Evolutionary conservation across 1,140 invertebrate species (phyloP).

Genomic region (Fopius arisanus): DNA sequence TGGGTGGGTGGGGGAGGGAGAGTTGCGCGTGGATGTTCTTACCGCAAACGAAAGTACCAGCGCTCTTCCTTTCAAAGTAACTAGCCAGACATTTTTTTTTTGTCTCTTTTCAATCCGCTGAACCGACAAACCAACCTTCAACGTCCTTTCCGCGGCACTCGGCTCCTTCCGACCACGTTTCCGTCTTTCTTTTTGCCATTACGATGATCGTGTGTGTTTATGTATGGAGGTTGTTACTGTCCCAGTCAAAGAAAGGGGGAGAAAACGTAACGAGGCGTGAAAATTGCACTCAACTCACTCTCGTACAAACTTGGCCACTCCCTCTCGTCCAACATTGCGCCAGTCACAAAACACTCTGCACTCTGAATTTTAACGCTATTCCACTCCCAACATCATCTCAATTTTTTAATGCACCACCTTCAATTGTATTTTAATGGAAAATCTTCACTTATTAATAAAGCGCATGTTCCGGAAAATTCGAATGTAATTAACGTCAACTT

Average conservation of each 20-base stretch:
- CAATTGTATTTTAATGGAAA: no score
- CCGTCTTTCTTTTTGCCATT: constrained; percentile 12
- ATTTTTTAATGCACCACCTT: no score
- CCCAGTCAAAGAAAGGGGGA: constrained; percentile 4
- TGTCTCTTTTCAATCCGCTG: constrained; percentile 21
- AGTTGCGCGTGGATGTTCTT: constrained; percentile 1
- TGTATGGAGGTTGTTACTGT: background rate
- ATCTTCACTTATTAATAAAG: no score
- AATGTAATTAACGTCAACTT: no score
- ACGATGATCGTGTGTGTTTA: background rate
- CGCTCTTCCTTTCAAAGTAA: constrained; percentile 61
- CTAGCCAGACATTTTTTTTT: constrained; percentile 40
- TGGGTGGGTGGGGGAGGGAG: background rate
- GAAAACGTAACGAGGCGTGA: constrained; percentile 54
- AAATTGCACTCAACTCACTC: constrained; percentile 38
- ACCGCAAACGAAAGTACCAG: constrained; percentile 59
- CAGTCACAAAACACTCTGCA: background rate
- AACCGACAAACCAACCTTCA: background rate
- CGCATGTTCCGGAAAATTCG: no score
- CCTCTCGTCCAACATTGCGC: background rate
- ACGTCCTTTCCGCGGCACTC: constrained; percentile 14
- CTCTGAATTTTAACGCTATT: no score
- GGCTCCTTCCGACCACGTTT: background rate
- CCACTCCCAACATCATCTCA: no score
- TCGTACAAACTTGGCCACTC: constrained; percentile 28